phyloP scores from a whole-genome alignment of 2,797 vertebrate species.

The Argentina silus region DNA sequence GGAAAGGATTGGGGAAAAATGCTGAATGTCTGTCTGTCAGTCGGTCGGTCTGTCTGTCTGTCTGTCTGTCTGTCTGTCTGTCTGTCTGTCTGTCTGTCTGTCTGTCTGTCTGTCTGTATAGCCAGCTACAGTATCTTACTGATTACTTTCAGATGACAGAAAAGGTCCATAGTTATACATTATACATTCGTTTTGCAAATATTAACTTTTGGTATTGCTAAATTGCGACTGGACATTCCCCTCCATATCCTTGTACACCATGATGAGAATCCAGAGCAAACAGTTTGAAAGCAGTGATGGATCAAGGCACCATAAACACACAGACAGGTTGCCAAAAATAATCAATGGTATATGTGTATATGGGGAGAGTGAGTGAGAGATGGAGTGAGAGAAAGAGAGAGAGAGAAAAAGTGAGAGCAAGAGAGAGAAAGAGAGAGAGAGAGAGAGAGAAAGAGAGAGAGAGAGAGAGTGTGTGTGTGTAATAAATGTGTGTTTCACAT shows the following conservation, averaged over 20 bases:
- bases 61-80: no score
- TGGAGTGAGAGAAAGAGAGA: no score
- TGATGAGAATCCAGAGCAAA: no score
- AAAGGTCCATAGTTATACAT: conserved; percentile 22
- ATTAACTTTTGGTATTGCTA: conserved; percentile 41
- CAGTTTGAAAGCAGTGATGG: neutral
- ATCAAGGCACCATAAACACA: neutral
- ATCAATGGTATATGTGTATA: neutral
- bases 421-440: no score
- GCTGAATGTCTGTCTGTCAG: conserved; percentile 1
- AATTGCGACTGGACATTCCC: conserved; percentile 7
- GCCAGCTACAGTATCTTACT: no score
- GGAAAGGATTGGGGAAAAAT: conserved; percentile 14
- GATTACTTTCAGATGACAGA: no score
- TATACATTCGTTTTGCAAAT: conserved; percentile 29
- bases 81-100: no score
- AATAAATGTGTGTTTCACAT: neutral
- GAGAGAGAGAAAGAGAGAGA: no score
- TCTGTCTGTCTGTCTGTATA: no score
- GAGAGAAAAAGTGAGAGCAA: no score
- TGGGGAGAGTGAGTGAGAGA: no score
- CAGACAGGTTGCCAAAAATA: neutral
- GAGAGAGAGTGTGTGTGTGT: conserved; percentile 1
- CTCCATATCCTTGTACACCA: no score
- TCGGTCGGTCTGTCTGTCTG: neutral